Evolutionary conservation across 2,797 vertebrate species (phyloP).

Genomic region (Catostomus latipinnis): DNA sequence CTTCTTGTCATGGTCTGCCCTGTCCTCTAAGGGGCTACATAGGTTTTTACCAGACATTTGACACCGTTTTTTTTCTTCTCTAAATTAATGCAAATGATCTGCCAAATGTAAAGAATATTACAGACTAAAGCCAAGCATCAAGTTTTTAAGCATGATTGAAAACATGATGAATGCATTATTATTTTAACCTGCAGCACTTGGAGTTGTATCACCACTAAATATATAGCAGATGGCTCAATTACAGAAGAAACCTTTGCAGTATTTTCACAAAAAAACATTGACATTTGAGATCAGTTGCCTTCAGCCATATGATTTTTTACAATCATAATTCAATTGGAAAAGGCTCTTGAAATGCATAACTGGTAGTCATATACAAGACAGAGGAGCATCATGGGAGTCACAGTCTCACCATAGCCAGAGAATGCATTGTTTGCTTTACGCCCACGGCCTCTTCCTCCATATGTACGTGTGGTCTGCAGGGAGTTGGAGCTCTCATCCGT

Average conservation of each 20-base stretch:
- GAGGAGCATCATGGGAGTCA: conserved; percentile 13
- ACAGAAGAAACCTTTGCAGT: too few relatives aligned
- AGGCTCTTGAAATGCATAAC: too few relatives aligned
- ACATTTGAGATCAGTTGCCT: too few relatives aligned
- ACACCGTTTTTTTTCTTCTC: neutral
- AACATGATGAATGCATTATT: neutral
- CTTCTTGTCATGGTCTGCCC: too few relatives aligned
- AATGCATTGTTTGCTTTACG: conserved; percentile 82
- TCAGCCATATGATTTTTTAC: too few relatives aligned
- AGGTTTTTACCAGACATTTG: too few relatives aligned
- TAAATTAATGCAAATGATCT: neutral
- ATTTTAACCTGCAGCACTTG: neutral
- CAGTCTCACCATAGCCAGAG: conserved; percentile 81
- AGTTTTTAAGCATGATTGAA: neutral
- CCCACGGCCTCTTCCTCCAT: conserved; percentile 85
- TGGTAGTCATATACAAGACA: neutral
- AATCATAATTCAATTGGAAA: too few relatives aligned
- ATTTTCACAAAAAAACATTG: too few relatives aligned
- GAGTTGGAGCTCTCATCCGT: conserved; percentile 89
- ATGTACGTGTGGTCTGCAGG: conserved; percentile 85
- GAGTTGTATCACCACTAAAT: too few relatives aligned
- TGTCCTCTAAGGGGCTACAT: too few relatives aligned
- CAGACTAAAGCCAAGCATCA: neutral
- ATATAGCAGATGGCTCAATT: too few relatives aligned
- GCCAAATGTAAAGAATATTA: neutral